Conservation (phyloP, 2,888 invertebrate genomes). For the Monochamus alternatus region DNA sequence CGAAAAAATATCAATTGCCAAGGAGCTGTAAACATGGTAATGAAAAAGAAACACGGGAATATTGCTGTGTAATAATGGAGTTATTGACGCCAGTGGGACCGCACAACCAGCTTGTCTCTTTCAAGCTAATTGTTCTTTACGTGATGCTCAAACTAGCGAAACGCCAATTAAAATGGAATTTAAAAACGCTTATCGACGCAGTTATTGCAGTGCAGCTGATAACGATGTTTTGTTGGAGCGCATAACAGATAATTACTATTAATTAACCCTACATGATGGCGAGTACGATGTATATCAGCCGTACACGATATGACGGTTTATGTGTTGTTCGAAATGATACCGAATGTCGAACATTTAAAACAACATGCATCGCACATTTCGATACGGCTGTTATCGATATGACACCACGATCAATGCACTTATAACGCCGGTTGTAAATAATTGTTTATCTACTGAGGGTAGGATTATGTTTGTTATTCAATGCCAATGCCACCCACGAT, state of each 20-base stretch:
- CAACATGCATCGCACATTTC: background rate
- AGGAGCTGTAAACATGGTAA: slow-evolving; percentile 8
- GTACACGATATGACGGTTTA: slow-evolving; percentile 7
- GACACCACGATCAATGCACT: slow-evolving; percentile 11
- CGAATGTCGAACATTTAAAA: slow-evolving; percentile 11
- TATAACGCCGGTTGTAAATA: background rate
- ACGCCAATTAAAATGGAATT: slow-evolving; percentile 34
- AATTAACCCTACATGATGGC: slow-evolving; percentile 43
- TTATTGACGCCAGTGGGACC: slow-evolving; percentile 48
- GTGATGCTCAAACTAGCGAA: slow-evolving; percentile 32
- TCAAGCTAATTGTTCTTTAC: slow-evolving; percentile 44
- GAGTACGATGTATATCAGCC: slow-evolving; percentile 27
- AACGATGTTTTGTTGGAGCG: slow-evolving; percentile 44
- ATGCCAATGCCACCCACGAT: background rate
- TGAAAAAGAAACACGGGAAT: background rate
- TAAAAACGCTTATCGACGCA: slow-evolving; percentile 40
- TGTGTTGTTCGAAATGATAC: slow-evolving; percentile 8
- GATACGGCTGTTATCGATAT: background rate
- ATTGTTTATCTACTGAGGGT: background rate
- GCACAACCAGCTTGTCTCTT: slow-evolving; percentile 40
- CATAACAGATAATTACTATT: slow-evolving; percentile 47
- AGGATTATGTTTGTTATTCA: background rate
- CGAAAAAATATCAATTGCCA: background rate
- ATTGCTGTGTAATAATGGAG: slow-evolving; percentile 43
- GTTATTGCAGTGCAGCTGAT: slow-evolving; percentile 42